phyloP scores from a whole-genome alignment of 2,888 invertebrate species.

The Eupithecia pulchellata region DNA sequence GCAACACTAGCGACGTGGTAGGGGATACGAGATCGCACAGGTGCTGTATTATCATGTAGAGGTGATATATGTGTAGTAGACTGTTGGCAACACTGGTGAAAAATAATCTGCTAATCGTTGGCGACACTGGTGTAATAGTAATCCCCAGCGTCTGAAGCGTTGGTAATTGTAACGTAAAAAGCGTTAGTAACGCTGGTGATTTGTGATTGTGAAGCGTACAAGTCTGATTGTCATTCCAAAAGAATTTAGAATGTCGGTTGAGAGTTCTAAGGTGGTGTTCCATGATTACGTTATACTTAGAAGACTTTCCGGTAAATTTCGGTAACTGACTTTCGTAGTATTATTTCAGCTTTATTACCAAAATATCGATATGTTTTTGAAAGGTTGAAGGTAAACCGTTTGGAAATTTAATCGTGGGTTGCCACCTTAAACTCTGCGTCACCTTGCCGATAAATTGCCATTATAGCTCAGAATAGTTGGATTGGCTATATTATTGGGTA shows the following conservation, averaged over 20 bases:
- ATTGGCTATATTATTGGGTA: constrained; percentile 62
- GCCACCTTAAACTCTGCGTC: constrained; percentile 17
- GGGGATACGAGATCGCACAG: constrained; percentile 89
- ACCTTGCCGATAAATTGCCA: constrained; percentile 72
- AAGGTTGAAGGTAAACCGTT: background rate
- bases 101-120: background rate
- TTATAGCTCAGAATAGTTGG: constrained; percentile 71
- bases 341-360: background rate
- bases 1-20: constrained; percentile 91
- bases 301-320: background rate
- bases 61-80: background rate
- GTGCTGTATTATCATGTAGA: constrained; percentile 91
- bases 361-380: background rate
- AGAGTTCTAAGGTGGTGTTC: constrained; percentile 3
- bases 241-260: constrained; percentile 34
- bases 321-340: background rate
- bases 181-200: constrained; percentile 16
- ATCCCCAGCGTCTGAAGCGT: background rate
- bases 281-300: background rate
- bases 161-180: background rate
- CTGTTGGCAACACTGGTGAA: constrained; percentile 2
- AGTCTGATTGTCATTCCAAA: constrained; percentile 80
- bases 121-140: background rate
- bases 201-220: constrained; percentile 50
- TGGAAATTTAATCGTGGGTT: background rate